A percentile compares a stretch with the other conserved stretches of the same genome.
These are phyloP conservation scores for Pseudoatta argentina DNA, from an alignment of 1,140 invertebrate species.

Conservation along the genomic window DNA sequence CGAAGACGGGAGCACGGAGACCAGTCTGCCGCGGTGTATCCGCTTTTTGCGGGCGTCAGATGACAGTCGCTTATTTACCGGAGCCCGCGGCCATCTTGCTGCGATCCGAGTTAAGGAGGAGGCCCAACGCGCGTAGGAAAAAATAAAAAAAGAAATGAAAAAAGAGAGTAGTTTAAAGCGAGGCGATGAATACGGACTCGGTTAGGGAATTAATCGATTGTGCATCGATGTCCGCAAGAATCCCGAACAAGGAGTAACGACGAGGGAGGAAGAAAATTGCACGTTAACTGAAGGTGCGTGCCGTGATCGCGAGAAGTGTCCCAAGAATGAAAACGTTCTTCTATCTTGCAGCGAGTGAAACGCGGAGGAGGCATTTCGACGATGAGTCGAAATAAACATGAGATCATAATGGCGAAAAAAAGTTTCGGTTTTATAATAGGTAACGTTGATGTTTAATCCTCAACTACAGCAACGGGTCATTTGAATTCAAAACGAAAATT, in stretches of 20 bases:
- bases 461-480: too few relatives aligned
- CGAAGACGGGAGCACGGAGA: conserved; percentile 71
- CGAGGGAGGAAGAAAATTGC: conserved; percentile 11
- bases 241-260: conserved; percentile 70
- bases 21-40: conserved; percentile 83
- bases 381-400: not conserved
- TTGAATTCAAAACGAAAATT: too few relatives aligned
- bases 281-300: conserved; percentile 1
- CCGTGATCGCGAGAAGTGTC: conserved; percentile 14
- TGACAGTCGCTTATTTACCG: conserved; percentile 86
- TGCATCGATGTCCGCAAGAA: conserved; percentile 67
- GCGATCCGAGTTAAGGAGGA: conserved; percentile 84
- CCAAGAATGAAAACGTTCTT: conserved; percentile 12
- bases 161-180: conserved; percentile 41
- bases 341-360: not conserved
- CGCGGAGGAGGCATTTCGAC: not conserved
- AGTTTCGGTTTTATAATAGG: not conserved
- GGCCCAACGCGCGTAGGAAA: conserved; percentile 68
- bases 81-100: conserved; percentile 84
- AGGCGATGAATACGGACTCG: conserved; percentile 68
- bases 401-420: not conserved
- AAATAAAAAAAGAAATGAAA: conserved; percentile 56
- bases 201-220: conserved; percentile 76
- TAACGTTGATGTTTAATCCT: not conserved
- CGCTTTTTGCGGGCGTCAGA: conserved; percentile 85